Conservation (phyloP, 1,140 invertebrate species). For the Bombyx mandarina region DNA sequence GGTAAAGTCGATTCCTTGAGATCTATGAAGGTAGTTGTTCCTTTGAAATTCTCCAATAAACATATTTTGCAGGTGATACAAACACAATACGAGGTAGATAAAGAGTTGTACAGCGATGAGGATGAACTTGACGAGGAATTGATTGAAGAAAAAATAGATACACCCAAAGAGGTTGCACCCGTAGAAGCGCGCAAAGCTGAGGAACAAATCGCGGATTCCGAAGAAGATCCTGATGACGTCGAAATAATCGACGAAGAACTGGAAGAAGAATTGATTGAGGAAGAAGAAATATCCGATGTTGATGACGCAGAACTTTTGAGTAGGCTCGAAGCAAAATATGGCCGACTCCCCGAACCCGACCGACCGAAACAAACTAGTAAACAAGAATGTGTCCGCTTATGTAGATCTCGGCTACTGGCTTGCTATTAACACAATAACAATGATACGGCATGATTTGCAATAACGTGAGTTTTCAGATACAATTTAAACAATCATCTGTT, state of each 20-base stretch:
- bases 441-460: conserved; percentile 48
- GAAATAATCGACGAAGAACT: conserved; percentile 66
- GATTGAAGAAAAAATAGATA: conserved; percentile 45
- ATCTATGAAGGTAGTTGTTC: too few species aligned
- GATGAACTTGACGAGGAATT: conserved; percentile 40
- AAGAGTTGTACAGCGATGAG: conserved; percentile 49
- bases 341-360: conserved; percentile 73
- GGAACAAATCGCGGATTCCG: conserved; percentile 21
- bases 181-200: conserved; percentile 9
- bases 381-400: conserved; percentile 39
- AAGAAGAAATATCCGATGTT: conserved; percentile 74
- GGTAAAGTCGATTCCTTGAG: too few species aligned
- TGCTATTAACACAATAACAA: conserved; percentile 34
- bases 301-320: conserved; percentile 77
- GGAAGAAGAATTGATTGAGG: conserved; percentile 59
- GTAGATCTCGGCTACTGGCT: conserved; percentile 26
- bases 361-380: conserved; percentile 69
- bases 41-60: too few species aligned
- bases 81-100: conserved; percentile 19
- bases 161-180: conserved; percentile 14
- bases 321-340: conserved; percentile 80
- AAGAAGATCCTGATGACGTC: conserved; percentile 64
- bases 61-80: too few species aligned
- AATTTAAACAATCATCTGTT: background rate
- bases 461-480: conserved; percentile 37